Percentiles rank a stretch among this genome's conserved stretches.
Conservation (phyloP, 2,113 vertebrate species). For the Rhinoderma darwinii region DNA sequence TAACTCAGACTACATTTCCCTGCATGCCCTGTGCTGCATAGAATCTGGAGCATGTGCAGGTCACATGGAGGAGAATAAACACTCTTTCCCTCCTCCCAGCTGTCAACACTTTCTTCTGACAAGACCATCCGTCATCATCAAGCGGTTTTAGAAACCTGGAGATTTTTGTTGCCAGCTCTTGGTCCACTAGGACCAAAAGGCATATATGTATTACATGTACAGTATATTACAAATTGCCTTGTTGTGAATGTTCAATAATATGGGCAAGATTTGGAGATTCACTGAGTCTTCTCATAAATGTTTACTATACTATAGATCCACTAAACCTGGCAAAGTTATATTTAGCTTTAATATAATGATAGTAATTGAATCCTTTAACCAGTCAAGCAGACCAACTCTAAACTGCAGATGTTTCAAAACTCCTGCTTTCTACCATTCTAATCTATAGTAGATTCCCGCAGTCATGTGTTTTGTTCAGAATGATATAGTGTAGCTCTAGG, state of each 20-base stretch:
- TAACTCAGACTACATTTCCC: not conserved
- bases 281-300: not conserved
- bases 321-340: not conserved
- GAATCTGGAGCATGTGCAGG: not conserved
- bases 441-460: not conserved
- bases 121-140: not conserved
- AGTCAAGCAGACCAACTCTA: not conserved
- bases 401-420: not conserved
- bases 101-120: not conserved
- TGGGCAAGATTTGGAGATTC: not conserved
- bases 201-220: not conserved
- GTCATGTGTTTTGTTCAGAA: not conserved
- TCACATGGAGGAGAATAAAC: not conserved
- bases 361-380: not conserved
- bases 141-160: not conserved
- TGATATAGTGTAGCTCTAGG: not conserved
- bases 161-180: not conserved
- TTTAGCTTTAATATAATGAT: not conserved
- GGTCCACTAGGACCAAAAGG: constrained; percentile 26
- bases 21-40: not conserved
- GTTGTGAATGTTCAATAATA: not conserved
- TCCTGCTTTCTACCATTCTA: not conserved
- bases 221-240: not conserved
- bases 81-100: not conserved
- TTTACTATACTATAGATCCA: not conserved